Evolutionary conservation across 2,888 invertebrate genomes (phyloP).

Genomic region (Parthenolecanium corni): DNA sequence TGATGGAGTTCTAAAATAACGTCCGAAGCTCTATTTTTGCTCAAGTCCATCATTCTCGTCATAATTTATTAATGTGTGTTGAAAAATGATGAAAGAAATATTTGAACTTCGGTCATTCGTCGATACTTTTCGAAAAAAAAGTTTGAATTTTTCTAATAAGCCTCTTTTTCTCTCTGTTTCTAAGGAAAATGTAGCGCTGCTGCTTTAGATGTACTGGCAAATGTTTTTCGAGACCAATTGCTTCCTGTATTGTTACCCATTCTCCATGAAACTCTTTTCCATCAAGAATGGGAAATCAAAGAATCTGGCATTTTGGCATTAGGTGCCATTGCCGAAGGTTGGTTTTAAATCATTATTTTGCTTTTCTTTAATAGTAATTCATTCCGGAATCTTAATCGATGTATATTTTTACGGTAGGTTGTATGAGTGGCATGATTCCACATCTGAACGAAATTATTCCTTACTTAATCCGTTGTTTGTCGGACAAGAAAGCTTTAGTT

Average conservation of each 20-base stretch:
- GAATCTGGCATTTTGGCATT: constrained; percentile 72
- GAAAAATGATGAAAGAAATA: too few species aligned
- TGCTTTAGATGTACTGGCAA: constrained; percentile 90
- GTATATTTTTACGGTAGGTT: constrained; percentile 44
- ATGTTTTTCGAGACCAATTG: constrained; percentile 90
- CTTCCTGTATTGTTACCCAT: constrained; percentile 89
- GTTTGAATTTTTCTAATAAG: too few species aligned
- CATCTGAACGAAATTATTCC: constrained; percentile 94
- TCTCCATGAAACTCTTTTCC: constrained; percentile 90
- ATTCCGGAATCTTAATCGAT: neutral
- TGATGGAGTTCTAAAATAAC: neutral
- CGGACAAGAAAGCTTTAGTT: constrained; percentile 90
- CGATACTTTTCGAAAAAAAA: too few species aligned
- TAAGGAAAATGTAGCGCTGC: constrained; percentile 93
- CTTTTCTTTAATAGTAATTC: neutral
- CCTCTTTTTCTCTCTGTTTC: too few species aligned
- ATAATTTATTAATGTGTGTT: too few species aligned
- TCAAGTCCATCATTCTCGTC: too few species aligned
- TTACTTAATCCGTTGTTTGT: constrained; percentile 81
- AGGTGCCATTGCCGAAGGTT: constrained; percentile 56
- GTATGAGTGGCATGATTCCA: constrained; percentile 92
- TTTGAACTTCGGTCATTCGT: too few species aligned
- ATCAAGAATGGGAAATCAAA: constrained; percentile 92
- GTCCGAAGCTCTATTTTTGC: too few species aligned
- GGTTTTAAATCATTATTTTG: neutral